These are phyloP conservation scores for Heliconius charithonia DNA, from an alignment of 2,888 invertebrate species.

Conservation along the genomic window DNA sequence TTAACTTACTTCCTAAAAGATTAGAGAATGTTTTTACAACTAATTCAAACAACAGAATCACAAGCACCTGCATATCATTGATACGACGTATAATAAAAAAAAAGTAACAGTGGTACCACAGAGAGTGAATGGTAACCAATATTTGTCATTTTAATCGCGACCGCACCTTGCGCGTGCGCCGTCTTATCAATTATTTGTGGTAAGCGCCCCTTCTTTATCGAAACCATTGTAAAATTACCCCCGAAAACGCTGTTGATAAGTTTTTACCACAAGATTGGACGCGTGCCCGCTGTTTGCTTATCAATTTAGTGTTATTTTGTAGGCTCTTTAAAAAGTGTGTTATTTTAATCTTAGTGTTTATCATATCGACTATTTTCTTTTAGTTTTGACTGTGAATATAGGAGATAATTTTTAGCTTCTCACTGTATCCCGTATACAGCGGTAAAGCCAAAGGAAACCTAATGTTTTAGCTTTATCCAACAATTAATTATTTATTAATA, in stretches of 20 bases:
- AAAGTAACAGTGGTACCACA: slow-evolving; percentile 1
- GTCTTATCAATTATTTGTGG: slow-evolving; percentile 62
- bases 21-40: not conserved
- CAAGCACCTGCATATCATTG: slow-evolving; percentile 17
- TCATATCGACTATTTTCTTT: not conserved
- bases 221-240: slow-evolving; percentile 20
- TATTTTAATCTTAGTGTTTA: not conserved
- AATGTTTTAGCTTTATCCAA: too few relatives aligned
- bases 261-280: slow-evolving; percentile 30
- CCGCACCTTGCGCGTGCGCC: slow-evolving; percentile 55
- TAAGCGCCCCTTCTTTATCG: slow-evolving; percentile 1
- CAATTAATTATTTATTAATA: too few relatives aligned
- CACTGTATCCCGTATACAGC: not conserved
- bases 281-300: slow-evolving; percentile 28
- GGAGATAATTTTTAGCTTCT: not conserved
- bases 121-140: slow-evolving; percentile 53
- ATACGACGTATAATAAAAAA: slow-evolving; percentile 1
- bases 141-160: slow-evolving; percentile 67
- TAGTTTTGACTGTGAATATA: not conserved
- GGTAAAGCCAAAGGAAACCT: not conserved
- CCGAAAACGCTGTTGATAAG: slow-evolving; percentile 20
- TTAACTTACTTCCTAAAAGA: not conserved
- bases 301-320: not conserved
- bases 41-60: slow-evolving; percentile 2
- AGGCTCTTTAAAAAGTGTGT: not conserved